Evolutionary conservation across 2,797 vertebrate species (phyloP).

Genomic region (Oreochromis grahami): DNA sequence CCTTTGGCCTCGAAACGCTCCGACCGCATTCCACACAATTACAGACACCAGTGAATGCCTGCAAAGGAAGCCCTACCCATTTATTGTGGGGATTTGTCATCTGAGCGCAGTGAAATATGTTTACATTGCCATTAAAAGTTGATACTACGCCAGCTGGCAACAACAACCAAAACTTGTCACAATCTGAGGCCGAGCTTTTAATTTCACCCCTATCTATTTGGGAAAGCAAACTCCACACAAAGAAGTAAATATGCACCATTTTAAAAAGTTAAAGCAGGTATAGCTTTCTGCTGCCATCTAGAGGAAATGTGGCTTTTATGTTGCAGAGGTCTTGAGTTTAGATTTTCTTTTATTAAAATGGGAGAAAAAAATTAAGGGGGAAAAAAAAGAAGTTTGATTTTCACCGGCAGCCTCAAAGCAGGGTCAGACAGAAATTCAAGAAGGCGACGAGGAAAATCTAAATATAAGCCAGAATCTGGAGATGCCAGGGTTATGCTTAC

Average conservation of each 20-base stretch:
- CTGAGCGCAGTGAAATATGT: slow-evolving; percentile 24
- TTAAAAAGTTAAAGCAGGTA: not conserved
- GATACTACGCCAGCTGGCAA: slow-evolving; percentile 21
- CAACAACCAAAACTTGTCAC: not conserved
- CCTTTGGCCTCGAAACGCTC: slow-evolving; percentile 66
- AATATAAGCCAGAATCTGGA: not conserved
- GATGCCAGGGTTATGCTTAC: slow-evolving; percentile 14
- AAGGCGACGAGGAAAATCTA: not conserved
- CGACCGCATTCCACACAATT: slow-evolving; percentile 71
- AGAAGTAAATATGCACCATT: not conserved
- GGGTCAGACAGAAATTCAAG: not conserved
- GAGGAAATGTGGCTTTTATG: not conserved
- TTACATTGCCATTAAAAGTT: slow-evolving; percentile 32
- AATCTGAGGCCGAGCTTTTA: not conserved
- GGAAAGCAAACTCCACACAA: not conserved
- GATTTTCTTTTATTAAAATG: not conserved
- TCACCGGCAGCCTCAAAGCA: not conserved
- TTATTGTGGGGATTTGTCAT: slow-evolving; percentile 11
- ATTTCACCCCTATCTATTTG: not conserved
- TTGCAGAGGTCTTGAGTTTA: not conserved
- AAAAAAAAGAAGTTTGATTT: not conserved
- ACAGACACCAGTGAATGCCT: slow-evolving; percentile 50
- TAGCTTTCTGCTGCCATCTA: slow-evolving; percentile 50
- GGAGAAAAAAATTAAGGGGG: not conserved
- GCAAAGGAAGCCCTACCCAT: slow-evolving; percentile 46